phyloP scores from a whole-genome alignment of 2,797 vertebrate genomes.

The Ibycter americanus region DNA sequence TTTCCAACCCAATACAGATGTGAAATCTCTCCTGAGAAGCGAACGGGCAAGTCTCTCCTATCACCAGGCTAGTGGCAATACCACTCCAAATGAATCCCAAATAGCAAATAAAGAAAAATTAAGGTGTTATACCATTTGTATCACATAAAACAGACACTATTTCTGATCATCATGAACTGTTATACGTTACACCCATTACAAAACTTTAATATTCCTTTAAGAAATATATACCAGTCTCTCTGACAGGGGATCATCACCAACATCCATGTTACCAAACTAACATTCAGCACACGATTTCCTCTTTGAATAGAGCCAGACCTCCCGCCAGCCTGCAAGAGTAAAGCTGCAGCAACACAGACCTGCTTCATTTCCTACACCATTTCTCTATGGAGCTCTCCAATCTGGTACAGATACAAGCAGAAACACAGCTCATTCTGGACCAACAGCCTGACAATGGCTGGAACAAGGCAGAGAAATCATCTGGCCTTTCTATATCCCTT shows the following conservation, averaged over 20 bases:
- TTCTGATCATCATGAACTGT: neutral
- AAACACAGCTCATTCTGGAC: neutral
- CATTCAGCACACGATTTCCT: accelerated
- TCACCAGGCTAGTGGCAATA: neutral
- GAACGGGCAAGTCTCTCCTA: neutral
- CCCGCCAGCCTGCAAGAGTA: neutral
- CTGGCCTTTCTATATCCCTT: neutral
- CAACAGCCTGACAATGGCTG: neutral
- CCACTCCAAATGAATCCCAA: neutral
- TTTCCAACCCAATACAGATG: neutral
- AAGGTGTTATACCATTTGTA: neutral
- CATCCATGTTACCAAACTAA: neutral
- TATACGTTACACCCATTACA: neutral
- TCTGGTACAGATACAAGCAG: neutral
- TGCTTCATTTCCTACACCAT: neutral
- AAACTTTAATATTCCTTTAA: neutral
- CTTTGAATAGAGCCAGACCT: neutral
- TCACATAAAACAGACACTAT: neutral
- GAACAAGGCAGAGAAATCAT: neutral
- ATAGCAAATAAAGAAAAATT: neutral
- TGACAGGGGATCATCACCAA: neutral
- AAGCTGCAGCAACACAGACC: neutral
- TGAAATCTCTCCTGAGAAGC: neutral
- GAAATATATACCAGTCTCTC: neutral
- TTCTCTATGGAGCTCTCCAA: accelerated